Base-by-base conservation (phyloP, 2,113 vertebrate species). In the Channa maculata region DNA sequence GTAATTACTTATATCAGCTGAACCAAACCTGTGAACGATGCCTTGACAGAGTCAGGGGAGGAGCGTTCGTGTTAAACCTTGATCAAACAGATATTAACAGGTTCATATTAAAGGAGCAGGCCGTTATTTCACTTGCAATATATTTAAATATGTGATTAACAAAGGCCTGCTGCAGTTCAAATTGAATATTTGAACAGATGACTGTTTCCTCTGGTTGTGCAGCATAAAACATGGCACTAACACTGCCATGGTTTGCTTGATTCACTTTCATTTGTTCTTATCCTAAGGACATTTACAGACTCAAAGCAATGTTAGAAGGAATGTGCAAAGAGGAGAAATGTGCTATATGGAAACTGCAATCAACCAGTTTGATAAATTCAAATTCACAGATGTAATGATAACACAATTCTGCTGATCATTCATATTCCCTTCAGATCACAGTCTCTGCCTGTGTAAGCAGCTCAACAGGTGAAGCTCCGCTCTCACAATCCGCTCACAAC, bases 81-180 rank as follows among this genome's bases (percentile, higher is more conserved):
- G 7, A 79, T 74, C 82, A 78, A 79, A 71, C 70, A 48, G 53
- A 78, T 69, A 77, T 83, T 78, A 86, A 70, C 70, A 59, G 74
- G 79, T 89, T 86, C 72, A 65, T 11, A 24, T 71, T 75, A 24
- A 38, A 77, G 1, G 50, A 43, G 36, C 34, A 55, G 54, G 59
- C 53, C 58, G 38, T 65, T 62, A 41, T 59, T 11, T 5, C n/a
- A 2, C 65, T 10, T 9, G n/a, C 13, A 13, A 9, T 9, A 8
- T 38, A 6, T 44, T 14, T 68, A 15, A 70, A 73, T 44, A 41
- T 4, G 5, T 48, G 5, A 58, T 8, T 53, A 73, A 75, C 51
- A 79, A 82, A 76, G 59, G 15, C 77, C 72, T 55, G 34, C 51
- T 43, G 46, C 13, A 8, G 3, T n/a, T 74, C 49, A 55, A 49